phyloP scores from a whole-genome alignment of 2,888 invertebrate species.

The Amiota communis region DNA sequence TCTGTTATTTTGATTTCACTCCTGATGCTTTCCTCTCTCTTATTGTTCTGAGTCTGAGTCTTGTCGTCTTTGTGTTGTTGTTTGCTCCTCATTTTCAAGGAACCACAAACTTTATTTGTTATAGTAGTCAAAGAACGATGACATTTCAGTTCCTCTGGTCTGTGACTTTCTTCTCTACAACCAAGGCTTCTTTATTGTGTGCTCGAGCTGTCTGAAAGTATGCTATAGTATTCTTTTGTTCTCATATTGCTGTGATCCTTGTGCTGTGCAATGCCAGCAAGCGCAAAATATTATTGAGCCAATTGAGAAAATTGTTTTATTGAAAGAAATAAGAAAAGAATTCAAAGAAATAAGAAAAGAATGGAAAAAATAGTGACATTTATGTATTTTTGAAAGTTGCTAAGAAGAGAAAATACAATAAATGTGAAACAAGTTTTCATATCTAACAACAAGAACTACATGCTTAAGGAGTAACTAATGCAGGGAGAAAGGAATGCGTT shows the following conservation, averaged over 20 bases:
- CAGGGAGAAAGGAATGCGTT: background rate
- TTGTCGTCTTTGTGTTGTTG: background rate
- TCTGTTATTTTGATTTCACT: background rate
- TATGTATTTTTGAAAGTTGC: slow-evolving; percentile 59
- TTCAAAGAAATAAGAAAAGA: too few relatives aligned
- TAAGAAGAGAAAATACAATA: background rate
- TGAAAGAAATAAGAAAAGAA: slow-evolving; percentile 55
- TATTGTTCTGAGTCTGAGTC: background rate
- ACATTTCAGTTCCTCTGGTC: background rate
- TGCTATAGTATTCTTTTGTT: background rate
- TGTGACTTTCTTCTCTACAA: background rate
- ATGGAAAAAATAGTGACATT: slow-evolving; percentile 47
- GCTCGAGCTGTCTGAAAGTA: background rate
- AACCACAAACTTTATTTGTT: slow-evolving; percentile 15
- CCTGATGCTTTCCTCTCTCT: background rate
- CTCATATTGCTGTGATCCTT: too few relatives aligned
- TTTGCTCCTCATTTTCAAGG: background rate
- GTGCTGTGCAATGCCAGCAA: too few relatives aligned
- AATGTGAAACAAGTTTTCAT: background rate
- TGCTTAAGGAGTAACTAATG: slow-evolving; percentile 12
- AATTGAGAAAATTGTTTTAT: slow-evolving; percentile 69
- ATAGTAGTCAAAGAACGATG: background rate
- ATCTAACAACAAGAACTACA: background rate
- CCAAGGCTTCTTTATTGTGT: background rate
- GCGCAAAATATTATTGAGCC: slow-evolving; percentile 60